Percentiles rank a stretch among this genome's conserved stretches.
These are phyloP conservation scores for Pogonomyrmex barbatus DNA, from an alignment of 1,140 invertebrate species.

Conservation along the genomic window DNA sequence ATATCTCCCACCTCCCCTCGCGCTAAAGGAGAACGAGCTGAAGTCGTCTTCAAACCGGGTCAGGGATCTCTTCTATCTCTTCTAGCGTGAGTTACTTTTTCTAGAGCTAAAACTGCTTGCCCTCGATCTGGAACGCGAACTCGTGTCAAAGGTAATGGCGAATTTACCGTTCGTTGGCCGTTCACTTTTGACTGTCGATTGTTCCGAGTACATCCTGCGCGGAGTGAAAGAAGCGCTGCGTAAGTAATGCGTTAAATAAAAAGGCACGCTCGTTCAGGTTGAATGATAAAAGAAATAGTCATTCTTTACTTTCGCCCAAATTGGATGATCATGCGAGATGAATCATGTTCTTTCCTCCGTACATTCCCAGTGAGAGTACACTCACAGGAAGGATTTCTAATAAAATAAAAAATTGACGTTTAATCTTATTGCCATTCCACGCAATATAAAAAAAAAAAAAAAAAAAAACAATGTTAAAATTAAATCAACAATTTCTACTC, in stretches of 20 bases:
- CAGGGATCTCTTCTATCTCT: slow-evolving; percentile 47
- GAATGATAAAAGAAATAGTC: slow-evolving; percentile 15
- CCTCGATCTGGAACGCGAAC: slow-evolving; percentile 3
- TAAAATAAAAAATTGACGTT: too few species aligned
- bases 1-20: too few species aligned
- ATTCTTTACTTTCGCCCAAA: slow-evolving; percentile 55
- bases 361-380: slow-evolving; percentile 30
- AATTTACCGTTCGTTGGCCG: slow-evolving; percentile 14
- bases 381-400: background rate
- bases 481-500: too few species aligned
- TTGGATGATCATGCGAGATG: slow-evolving; percentile 40
- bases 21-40: slow-evolving; percentile 15
- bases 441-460: too few species aligned
- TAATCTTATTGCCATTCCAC: too few species aligned
- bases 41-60: slow-evolving; percentile 43
- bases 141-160: slow-evolving; percentile 42
- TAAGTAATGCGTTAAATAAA: slow-evolving; percentile 1
- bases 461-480: too few species aligned
- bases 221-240: background rate
- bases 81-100: slow-evolving; percentile 43
- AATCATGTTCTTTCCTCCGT: slow-evolving; percentile 10
- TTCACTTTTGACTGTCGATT: slow-evolving; percentile 8
- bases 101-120: slow-evolving; percentile 3
- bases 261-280: background rate
- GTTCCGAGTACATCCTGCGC: background rate